These are phyloP conservation scores for Drosophila watanabei DNA, from an alignment of 1,140 invertebrate genomes.

Conservation along the genomic window DNA sequence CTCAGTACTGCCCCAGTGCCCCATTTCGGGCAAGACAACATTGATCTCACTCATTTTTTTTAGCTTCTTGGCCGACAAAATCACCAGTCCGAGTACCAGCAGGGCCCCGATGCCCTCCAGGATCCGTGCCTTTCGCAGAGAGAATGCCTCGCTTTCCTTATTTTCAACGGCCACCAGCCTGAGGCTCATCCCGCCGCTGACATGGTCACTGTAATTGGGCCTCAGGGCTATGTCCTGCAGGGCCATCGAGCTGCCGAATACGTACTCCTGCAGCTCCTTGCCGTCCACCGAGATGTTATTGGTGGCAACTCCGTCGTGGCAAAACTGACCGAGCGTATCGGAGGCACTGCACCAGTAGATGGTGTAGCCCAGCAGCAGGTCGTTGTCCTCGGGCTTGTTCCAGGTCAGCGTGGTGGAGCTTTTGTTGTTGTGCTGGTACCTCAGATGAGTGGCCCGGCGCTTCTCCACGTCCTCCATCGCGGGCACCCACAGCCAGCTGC, in stretches of 20 bases:
- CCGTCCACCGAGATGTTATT: background rate
- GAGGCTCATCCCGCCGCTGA: slow-evolving; percentile 15
- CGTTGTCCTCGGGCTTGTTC: background rate
- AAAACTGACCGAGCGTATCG: background rate
- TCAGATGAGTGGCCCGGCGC: background rate
- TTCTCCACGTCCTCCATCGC: background rate
- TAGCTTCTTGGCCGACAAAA: background rate
- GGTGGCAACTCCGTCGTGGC: slow-evolving; percentile 1
- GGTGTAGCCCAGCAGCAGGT: slow-evolving; percentile 16
- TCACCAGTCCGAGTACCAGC: slow-evolving; percentile 8
- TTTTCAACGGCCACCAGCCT: slow-evolving; percentile 3
- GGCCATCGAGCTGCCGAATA: background rate
- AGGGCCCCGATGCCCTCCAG: slow-evolving; percentile 22
- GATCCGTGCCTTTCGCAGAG: background rate
- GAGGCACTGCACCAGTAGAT: slow-evolving; percentile 33
- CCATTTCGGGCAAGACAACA: slow-evolving; percentile 6
- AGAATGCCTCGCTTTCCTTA: too few relatives aligned
- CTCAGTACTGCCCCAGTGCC: accelerated
- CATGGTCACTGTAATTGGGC: slow-evolving; percentile 5
- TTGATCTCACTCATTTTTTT: slow-evolving; percentile 10
- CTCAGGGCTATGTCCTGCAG: slow-evolving; percentile 18
- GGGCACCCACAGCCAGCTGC: slow-evolving; percentile 21
- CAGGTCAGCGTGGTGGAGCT: slow-evolving; percentile 7
- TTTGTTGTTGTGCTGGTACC: background rate
- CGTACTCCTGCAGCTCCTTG: too few relatives aligned